Evolutionary conservation across 2,888 invertebrate genomes (phyloP).

Genomic region (Leptopterna dolabrata): DNA sequence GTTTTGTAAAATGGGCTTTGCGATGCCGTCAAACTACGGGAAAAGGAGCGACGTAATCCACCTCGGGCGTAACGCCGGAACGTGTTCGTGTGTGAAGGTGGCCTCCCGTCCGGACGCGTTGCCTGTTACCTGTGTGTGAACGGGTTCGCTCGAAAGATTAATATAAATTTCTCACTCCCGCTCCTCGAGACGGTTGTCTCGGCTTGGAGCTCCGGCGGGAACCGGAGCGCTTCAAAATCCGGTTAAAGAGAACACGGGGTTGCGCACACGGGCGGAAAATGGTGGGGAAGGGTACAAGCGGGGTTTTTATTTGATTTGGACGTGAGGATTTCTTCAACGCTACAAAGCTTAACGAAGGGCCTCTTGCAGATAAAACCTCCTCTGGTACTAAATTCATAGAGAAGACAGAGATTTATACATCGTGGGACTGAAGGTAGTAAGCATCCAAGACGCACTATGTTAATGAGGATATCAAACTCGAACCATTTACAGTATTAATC

Average conservation of each 20-base stretch:
- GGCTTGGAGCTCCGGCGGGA: background rate
- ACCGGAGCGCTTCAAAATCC: background rate
- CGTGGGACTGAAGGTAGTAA: background rate
- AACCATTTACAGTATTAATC: no score
- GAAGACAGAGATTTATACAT: background rate
- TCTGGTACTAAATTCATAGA: background rate
- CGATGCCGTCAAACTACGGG: background rate
- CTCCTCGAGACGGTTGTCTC: background rate
- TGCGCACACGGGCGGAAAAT: background rate
- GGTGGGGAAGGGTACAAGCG: background rate
- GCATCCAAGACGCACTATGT: no score
- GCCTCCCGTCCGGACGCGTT: background rate
- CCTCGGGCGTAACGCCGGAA: background rate
- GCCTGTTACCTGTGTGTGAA: no score
- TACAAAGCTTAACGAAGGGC: background rate
- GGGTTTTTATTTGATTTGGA: background rate
- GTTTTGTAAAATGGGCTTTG: background rate
- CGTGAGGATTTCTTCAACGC: background rate
- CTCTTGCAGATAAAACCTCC: background rate
- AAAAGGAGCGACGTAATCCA: background rate
- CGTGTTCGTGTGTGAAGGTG: background rate
- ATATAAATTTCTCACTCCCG: background rate
- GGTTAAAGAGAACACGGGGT: background rate
- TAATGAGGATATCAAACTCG: no score
- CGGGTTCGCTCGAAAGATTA: background rate